Percentiles rank a stretch among this genome's conserved stretches.
phyloP scores from a whole-genome alignment of 2,888 invertebrate genomes.

The Oscheius sp. region DNA sequence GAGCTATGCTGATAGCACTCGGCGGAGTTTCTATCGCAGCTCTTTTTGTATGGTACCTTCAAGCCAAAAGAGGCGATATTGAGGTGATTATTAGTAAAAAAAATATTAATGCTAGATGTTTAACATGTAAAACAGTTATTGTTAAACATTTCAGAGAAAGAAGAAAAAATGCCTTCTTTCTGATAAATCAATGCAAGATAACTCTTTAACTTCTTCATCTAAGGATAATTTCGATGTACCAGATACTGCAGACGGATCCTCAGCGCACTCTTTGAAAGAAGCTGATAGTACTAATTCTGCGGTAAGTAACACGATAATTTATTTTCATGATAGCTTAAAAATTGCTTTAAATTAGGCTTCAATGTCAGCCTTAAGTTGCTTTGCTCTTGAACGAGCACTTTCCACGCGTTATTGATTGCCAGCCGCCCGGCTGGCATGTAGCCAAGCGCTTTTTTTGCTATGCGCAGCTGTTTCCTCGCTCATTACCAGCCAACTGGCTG shows the following conservation, averaged over 20 bases:
- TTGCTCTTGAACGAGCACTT: slow-evolving; percentile 22
- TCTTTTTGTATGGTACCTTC: slow-evolving; percentile 45
- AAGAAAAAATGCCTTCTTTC: slow-evolving; percentile 13
- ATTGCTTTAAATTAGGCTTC: too few relatives aligned
- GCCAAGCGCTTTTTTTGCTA: slow-evolving; percentile 17
- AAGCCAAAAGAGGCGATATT: slow-evolving; percentile 11
- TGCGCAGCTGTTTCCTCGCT: slow-evolving; percentile 21
- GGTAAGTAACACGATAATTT: too few relatives aligned
- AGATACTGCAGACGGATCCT: too few relatives aligned
- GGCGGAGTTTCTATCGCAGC: slow-evolving; percentile 49
- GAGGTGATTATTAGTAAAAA: background rate
- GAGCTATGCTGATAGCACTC: slow-evolving; percentile 50
- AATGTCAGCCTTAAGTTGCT: too few relatives aligned
- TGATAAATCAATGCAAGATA: too few relatives aligned
- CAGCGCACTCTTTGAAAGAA: too few relatives aligned
- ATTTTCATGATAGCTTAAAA: too few relatives aligned
- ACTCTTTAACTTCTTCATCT: too few relatives aligned
- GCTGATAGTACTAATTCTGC: too few relatives aligned
- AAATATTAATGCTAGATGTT: background rate
- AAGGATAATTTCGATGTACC: too few relatives aligned
- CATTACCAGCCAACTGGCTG: background rate
- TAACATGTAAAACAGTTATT: background rate
- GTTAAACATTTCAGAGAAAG: slow-evolving; percentile 8
- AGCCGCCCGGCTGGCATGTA: slow-evolving; percentile 18
- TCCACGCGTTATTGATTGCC: slow-evolving; percentile 19